phyloP scores from a whole-genome alignment of 2,113 vertebrate genomes.

The Macrotis lagotis region DNA sequence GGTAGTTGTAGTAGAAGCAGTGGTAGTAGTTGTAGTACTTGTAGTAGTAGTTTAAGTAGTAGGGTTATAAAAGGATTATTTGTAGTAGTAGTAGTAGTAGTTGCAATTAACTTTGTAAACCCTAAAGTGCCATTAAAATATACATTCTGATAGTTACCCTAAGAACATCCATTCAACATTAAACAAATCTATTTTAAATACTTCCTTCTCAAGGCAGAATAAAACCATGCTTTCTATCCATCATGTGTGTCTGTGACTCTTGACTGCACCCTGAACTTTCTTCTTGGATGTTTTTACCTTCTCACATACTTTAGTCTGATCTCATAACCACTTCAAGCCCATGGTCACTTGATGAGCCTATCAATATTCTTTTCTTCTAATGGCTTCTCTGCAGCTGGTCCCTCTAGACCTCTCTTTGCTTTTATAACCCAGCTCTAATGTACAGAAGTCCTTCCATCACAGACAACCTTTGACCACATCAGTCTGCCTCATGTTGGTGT shows the following conservation, averaged over 20 bases:
- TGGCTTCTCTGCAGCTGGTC: not conserved
- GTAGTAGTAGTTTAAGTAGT: too few relatives aligned
- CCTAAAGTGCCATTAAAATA: not conserved
- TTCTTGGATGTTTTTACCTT: not conserved
- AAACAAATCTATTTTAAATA: not conserved
- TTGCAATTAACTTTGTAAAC: not conserved
- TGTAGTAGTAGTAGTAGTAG: too few relatives aligned
- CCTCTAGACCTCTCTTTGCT: not conserved
- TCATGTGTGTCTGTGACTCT: not conserved
- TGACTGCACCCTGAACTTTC: not conserved
- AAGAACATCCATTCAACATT: not conserved
- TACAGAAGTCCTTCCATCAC: not conserved
- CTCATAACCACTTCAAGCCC: not conserved
- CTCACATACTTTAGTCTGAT: not conserved
- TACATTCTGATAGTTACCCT: not conserved
- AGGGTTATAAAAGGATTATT: too few relatives aligned
- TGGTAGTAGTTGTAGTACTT: too few relatives aligned
- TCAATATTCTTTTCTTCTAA: not conserved
- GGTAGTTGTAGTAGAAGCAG: too few relatives aligned
- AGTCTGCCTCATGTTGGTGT: not conserved
- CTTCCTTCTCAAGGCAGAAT: not conserved
- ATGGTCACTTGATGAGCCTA: not conserved
- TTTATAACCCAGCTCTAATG: not conserved
- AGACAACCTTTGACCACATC: not conserved
- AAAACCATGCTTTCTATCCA: not conserved